Evolutionary conservation across 2,888 invertebrate genomes (phyloP).

Genomic region (Caenorhabditis sp.): DNA sequence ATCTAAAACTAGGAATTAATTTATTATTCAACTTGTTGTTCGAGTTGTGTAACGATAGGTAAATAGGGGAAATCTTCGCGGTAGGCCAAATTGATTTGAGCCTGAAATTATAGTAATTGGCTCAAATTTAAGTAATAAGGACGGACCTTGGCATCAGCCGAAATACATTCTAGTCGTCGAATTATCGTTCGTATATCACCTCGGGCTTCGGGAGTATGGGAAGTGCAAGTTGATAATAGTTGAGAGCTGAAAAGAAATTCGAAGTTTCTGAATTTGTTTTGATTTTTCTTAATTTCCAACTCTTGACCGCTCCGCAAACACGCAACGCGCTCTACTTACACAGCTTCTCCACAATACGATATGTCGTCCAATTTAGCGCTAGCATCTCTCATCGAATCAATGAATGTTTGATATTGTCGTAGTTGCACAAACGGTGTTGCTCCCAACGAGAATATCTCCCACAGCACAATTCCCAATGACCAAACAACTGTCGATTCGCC

Average conservation of each 20-base stretch:
- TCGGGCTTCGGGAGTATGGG: constrained; percentile 34
- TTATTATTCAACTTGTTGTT: constrained; percentile 23
- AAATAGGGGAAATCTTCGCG: constrained; percentile 38
- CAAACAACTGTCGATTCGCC: constrained; percentile 34
- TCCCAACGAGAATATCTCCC: constrained; percentile 42
- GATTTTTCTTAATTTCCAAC: too few species aligned
- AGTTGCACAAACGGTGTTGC: constrained; percentile 30
- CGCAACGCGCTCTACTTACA: constrained; percentile 17
- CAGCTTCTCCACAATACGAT: constrained; percentile 35
- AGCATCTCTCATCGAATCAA: constrained; percentile 35
- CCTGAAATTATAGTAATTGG: constrained; percentile 13
- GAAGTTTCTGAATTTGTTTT: not conserved
- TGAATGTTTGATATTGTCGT: constrained; percentile 27
- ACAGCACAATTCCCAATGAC: constrained; percentile 39
- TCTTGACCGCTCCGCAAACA: too few species aligned
- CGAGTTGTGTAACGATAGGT: constrained; percentile 37
- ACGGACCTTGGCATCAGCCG: constrained; percentile 35
- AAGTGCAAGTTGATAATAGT: constrained; percentile 26
- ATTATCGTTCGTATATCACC: constrained; percentile 38
- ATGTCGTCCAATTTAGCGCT: constrained; percentile 30
- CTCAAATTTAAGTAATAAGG: not conserved
- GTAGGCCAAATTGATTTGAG: constrained; percentile 30
- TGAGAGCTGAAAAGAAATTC: constrained; percentile 11
- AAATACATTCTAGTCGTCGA: constrained; percentile 40
- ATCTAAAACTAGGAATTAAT: not conserved